phyloP scores from a whole-genome alignment of 1,140 invertebrate species.

The Centruroides sculpturatus region DNA sequence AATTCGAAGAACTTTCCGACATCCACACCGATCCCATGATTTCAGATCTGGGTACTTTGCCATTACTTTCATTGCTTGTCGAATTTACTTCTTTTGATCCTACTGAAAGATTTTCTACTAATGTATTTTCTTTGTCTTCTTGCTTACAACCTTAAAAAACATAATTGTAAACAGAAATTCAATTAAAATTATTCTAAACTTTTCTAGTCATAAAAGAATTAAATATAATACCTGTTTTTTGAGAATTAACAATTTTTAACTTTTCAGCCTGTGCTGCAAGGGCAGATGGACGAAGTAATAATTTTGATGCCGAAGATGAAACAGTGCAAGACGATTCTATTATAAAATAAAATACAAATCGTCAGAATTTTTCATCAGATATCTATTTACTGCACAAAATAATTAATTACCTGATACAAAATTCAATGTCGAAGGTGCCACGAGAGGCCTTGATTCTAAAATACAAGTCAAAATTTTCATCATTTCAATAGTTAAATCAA shows the following conservation, averaged over 20 bases:
- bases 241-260: slow-evolving; percentile 3
- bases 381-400: neutral
- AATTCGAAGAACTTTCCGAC: too few relatives aligned
- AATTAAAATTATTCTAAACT: too few relatives aligned
- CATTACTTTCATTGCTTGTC: slow-evolving; percentile 4
- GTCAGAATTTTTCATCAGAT: neutral
- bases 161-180: neutral
- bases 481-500: neutral
- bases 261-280: slow-evolving; percentile 10
- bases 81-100: neutral
- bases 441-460: slow-evolving; percentile 14
- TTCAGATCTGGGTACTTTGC: slow-evolving; percentile 7
- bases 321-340: neutral
- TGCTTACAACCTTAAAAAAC: slow-evolving; percentile 4
- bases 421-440: slow-evolving; percentile 14
- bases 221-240: neutral
- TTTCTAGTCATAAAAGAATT: too few relatives aligned
- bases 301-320: slow-evolving; percentile 3
- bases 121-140: slow-evolving; percentile 11
- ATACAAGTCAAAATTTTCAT: neutral
- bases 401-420: neutral
- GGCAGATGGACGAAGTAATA: slow-evolving; percentile 6
- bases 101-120: slow-evolving; percentile 1
- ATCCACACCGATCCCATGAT: slow-evolving; percentile 14
- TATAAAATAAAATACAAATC: neutral